phyloP scores from a whole-genome alignment of 2,797 vertebrate species.

The Peromyscus nudipes region DNA sequence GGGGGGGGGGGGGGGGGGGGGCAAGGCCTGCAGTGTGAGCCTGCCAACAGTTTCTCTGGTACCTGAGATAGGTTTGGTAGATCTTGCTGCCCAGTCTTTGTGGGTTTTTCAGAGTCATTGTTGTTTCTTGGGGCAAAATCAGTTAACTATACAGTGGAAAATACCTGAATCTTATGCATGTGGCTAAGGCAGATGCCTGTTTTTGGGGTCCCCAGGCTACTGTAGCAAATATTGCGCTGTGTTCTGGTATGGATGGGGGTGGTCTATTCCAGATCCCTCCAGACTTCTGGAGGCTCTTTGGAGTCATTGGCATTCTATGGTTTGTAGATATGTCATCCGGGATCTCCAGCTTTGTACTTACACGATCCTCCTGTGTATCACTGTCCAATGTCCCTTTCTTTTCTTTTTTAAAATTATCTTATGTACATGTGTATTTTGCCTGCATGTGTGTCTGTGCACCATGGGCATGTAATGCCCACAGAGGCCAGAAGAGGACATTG shows the following conservation, averaged over 20 bases:
- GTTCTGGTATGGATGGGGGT: background rate
- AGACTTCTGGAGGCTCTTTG: background rate
- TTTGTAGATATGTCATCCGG: fast-evolving
- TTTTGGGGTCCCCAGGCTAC: background rate
- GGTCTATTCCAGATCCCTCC: too few species aligned
- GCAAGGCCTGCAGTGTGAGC: background rate
- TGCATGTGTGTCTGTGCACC: background rate
- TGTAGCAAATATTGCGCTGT: too few species aligned
- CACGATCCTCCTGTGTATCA: fast-evolving
- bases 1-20: background rate
- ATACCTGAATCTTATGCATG: fast-evolving
- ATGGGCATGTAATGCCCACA: too few species aligned
- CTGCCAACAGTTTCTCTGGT: fast-evolving
- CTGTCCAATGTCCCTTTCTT: background rate
- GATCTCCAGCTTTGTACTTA: too few species aligned
- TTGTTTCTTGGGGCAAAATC: background rate
- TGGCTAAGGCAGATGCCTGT: fast-evolving
- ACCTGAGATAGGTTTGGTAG: background rate
- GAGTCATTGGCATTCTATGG: fast-evolving
- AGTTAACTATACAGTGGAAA: background rate
- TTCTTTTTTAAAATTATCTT: background rate
- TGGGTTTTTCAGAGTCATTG: fast-evolving
- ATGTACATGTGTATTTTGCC: background rate
- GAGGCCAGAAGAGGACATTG: background rate
- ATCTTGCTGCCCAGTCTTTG: fast-evolving